phyloP scores from a whole-genome alignment of 1,140 invertebrate genomes.

The Lethrus apterus region DNA sequence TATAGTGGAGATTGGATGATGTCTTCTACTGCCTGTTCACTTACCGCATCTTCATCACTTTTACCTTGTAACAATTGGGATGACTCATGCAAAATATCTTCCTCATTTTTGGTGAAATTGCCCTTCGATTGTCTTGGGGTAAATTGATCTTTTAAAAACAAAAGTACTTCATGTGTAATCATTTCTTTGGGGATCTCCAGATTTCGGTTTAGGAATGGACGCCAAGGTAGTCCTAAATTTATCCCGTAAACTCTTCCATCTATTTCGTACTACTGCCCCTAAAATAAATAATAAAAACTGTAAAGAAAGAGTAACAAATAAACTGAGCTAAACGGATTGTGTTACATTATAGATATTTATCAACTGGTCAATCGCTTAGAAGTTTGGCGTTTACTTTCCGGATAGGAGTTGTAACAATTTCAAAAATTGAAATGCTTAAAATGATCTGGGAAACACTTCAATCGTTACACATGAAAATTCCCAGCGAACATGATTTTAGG shows the following conservation, averaged over 20 bases:
- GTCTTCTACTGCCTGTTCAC: neutral
- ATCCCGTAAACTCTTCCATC: conserved; percentile 17
- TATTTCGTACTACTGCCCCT: conserved; percentile 11
- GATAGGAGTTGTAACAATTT: conserved; percentile 20
- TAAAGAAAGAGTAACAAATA: neutral
- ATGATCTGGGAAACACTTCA: conserved; percentile 25
- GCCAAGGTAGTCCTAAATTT: conserved; percentile 10
- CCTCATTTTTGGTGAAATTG: conserved; percentile 3
- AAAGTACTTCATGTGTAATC: neutral
- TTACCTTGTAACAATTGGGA: neutral
- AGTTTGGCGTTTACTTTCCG: conserved; percentile 17
- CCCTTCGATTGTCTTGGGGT: conserved; percentile 2
- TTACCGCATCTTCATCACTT: neutral
- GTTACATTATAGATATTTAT: conserved; percentile 14
- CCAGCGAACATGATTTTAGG: conserved; percentile 16
- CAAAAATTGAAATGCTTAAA: conserved; percentile 18
- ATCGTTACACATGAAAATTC: conserved; percentile 22
- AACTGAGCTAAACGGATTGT: neutral
- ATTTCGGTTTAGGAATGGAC: conserved; percentile 6
- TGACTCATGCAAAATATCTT: neutral
- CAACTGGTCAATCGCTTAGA: conserved; percentile 15
- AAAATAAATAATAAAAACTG: conserved; percentile 15
- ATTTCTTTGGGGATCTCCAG: conserved; percentile 2
- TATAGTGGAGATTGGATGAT: neutral
- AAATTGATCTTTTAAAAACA: conserved; percentile 9